These are phyloP conservation scores for Orthosia cruda DNA, from an alignment of 2,888 invertebrate genomes.

Conservation along the genomic window DNA sequence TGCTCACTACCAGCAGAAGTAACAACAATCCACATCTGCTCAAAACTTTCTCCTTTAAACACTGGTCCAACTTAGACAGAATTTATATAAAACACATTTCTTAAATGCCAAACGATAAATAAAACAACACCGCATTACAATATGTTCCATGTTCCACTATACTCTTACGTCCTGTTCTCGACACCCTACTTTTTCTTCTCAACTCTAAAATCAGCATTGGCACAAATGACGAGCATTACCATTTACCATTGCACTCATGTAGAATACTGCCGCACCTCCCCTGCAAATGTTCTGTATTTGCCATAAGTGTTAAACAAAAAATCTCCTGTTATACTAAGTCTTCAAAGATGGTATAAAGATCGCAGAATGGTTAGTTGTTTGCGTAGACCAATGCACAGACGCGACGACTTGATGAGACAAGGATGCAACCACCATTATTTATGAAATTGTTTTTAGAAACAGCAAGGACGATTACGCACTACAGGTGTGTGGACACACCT, in stretches of 20 bases:
- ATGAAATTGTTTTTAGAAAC: no score
- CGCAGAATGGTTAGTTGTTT: conserved; percentile 28
- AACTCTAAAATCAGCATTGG: conserved; percentile 51
- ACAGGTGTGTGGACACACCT: no score
- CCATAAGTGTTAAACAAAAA: conserved; percentile 64
- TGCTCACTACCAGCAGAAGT: no score
- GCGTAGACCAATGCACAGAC: neutral
- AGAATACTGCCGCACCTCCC: conserved; percentile 51
- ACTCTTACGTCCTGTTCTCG: conserved; percentile 10
- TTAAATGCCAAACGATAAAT: neutral
- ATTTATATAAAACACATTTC: neutral
- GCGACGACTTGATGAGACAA: neutral
- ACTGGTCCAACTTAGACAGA: neutral
- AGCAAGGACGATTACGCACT: no score
- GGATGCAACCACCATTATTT: neutral
- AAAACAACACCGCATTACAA: conserved; percentile 21
- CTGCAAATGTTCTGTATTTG: conserved; percentile 67
- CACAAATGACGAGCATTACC: conserved; percentile 58
- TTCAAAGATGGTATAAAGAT: conserved; percentile 4
- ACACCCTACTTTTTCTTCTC: conserved; percentile 35
- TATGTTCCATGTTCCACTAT: conserved; percentile 1
- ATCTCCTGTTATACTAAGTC: conserved; percentile 62
- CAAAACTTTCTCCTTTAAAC: no score
- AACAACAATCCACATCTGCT: no score
- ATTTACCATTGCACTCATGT: conserved; percentile 53